Evolutionary conservation across 1,140 invertebrate species (phyloP), one percentile per base, ranked within the genome.

Genomic region (Lethrus apterus): DNA sequence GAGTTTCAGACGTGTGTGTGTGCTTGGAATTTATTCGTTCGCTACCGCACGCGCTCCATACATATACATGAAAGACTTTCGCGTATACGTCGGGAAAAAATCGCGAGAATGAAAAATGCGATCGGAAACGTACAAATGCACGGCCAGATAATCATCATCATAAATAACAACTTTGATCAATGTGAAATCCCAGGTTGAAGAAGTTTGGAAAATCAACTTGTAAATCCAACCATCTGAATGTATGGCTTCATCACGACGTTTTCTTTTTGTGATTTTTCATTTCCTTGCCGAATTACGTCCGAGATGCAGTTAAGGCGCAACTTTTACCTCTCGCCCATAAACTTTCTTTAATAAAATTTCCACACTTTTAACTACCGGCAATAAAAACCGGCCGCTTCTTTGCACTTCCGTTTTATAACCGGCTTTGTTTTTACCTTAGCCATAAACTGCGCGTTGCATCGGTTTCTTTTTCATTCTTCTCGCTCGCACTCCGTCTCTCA

Each of bases 321-420:
- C 19, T 38, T n/a, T 9, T 34, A 9, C 2, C 10, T 9, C 19
- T n/a, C 19, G 10, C 19, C 32, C 15, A 17, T 17, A 18, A 17
- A 34, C 14, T 18, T 34, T 18, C 13, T 38, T 21, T 38, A 38
- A 38, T 38, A 38, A 38, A 38, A 38, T 17, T 19, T 11, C 13
- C n/a, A 21, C 24, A n/a, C 24, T 21, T 23, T 23, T 38, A 38
- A 38, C 35, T 21, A 21, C 24, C 2, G 8, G 20, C n/a, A 18
- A 38, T 7, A 15, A 38, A 38, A 38, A 38, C 11, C n/a, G 10
- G 18, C 5, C 20, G 35, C 32, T 20, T 11, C 35, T 19, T 38
- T 38, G 24, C 34, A 20, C 23, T 20, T 36, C 11, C 23, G 34
- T 36, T 36, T 36, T 36, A 36, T 17, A 36, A 36, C 34, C 34